These are phyloP conservation scores for Batillaria attramentaria DNA, from an alignment of 1,140 invertebrate species.

Conservation along the genomic window DNA sequence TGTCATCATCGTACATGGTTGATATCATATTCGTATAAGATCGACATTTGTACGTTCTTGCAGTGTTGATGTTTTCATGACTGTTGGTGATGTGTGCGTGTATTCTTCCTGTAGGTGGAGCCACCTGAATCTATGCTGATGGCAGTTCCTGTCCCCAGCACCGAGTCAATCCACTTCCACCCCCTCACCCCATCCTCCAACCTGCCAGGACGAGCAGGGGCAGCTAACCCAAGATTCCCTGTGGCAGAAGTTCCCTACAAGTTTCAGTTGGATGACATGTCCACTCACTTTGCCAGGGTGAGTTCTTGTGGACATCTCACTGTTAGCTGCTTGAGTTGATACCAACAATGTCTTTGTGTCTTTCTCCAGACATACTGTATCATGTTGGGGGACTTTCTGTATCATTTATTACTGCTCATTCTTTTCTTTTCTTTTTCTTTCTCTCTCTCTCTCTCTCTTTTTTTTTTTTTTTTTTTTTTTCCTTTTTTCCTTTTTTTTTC, in stretches of 20 bases:
- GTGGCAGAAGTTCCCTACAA: constrained; percentile 80
- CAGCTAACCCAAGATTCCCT: constrained; percentile 74
- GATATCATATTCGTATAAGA: too few relatives aligned
- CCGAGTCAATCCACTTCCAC: constrained; percentile 81
- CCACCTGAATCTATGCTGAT: constrained; percentile 78
- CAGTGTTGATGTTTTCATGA: too few relatives aligned
- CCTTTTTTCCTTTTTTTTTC: background rate
- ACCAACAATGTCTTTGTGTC: constrained; percentile 82
- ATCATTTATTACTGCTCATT: background rate
- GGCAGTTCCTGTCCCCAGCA: constrained; percentile 80
- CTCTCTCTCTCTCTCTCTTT: constrained; percentile 11
- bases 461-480: constrained; percentile 8
- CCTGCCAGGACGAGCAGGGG: constrained; percentile 26
- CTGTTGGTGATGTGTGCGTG: too few relatives aligned
- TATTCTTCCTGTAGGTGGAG: too few relatives aligned
- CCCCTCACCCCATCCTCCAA: constrained; percentile 76
- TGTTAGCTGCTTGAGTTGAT: constrained; percentile 75
- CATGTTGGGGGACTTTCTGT: constrained; percentile 75
- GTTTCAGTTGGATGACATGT: constrained; percentile 84
- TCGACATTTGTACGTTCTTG: too few relatives aligned
- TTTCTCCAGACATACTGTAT: constrained; percentile 82
- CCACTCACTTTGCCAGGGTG: constrained; percentile 90
- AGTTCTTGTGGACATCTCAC: too few relatives aligned
- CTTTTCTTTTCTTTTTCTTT: constrained; percentile 8
- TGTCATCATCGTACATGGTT: too few relatives aligned